phyloP scores from a whole-genome alignment of 2,113 vertebrate species.

The Scortum barcoo region DNA sequence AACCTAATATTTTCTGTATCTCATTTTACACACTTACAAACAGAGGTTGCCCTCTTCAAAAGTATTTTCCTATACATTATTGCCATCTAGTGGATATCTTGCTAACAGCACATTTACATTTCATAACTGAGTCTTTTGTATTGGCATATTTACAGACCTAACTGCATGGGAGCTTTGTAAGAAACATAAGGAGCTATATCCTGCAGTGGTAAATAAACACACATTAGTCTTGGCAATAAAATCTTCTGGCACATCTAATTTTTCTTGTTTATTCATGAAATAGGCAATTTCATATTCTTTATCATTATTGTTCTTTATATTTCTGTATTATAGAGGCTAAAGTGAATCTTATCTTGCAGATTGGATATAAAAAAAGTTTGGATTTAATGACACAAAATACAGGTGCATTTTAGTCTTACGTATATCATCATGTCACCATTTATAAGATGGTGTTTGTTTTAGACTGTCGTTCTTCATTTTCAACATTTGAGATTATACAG shows the following conservation, averaged over 20 bases:
- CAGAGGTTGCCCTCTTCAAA: neutral
- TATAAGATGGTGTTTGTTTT: neutral
- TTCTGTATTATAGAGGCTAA: neutral
- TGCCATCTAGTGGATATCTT: slow-evolving; percentile 76
- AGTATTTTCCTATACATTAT: slow-evolving; percentile 42
- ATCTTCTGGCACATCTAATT: neutral
- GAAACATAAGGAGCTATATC: neutral
- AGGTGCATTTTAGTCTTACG: neutral
- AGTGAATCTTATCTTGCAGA: neutral
- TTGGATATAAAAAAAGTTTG: neutral
- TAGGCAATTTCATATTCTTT: neutral
- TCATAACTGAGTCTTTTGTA: slow-evolving; percentile 2
- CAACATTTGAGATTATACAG: neutral
- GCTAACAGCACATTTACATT: neutral
- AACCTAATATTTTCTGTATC: neutral
- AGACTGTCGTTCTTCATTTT: neutral
- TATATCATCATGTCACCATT: neutral
- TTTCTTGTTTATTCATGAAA: neutral
- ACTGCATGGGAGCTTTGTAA: slow-evolving; percentile 7
- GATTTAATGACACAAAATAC: neutral
- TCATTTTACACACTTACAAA: slow-evolving; percentile 1
- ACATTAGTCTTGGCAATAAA: neutral
- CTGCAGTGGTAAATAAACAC: neutral
- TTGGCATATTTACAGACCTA: neutral
- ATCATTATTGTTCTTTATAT: neutral